phyloP scores from a whole-genome alignment of 2,888 invertebrate genomes.

The Netelia fuscicornis region DNA sequence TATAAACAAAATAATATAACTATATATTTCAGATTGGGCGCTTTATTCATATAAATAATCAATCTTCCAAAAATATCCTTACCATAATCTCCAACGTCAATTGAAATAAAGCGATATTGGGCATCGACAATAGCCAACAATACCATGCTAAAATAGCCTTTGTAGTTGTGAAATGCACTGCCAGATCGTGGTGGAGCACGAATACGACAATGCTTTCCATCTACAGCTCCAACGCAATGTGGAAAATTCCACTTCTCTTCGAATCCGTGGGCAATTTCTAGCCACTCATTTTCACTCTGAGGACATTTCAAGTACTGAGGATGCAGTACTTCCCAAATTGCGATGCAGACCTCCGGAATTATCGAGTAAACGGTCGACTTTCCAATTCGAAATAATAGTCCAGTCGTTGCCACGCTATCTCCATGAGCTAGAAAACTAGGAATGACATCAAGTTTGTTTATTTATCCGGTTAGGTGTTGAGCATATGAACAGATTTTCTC shows the following conservation, averaged over 20 bases:
- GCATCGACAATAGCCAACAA: constrained; percentile 65
- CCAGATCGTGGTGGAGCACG: constrained; percentile 65
- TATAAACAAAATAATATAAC: too few relatives aligned
- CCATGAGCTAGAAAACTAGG: constrained; percentile 36
- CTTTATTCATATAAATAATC: background rate
- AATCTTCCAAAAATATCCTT: background rate
- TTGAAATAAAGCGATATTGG: constrained; percentile 38
- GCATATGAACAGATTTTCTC: too few relatives aligned
- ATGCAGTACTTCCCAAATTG: constrained; percentile 22
- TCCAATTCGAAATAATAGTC: constrained; percentile 13
- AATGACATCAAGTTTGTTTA: constrained; percentile 12
- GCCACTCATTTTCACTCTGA: constrained; percentile 49
- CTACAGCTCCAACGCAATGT: constrained; percentile 55
- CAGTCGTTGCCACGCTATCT: constrained; percentile 7
- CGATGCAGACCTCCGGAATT: constrained; percentile 17
- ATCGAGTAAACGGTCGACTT: constrained; percentile 13
- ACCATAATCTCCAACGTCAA: constrained; percentile 53
- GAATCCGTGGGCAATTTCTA: constrained; percentile 53
- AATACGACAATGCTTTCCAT: constrained; percentile 56
- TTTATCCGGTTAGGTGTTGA: too few relatives aligned
- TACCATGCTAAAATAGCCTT: constrained; percentile 66
- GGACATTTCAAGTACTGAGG: background rate
- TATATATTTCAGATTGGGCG: too few relatives aligned
- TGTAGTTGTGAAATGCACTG: constrained; percentile 68
- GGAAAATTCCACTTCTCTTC: constrained; percentile 65